Conservation (phyloP, 2,797 vertebrate genomes). For the Sebastolobus alascanus region DNA sequence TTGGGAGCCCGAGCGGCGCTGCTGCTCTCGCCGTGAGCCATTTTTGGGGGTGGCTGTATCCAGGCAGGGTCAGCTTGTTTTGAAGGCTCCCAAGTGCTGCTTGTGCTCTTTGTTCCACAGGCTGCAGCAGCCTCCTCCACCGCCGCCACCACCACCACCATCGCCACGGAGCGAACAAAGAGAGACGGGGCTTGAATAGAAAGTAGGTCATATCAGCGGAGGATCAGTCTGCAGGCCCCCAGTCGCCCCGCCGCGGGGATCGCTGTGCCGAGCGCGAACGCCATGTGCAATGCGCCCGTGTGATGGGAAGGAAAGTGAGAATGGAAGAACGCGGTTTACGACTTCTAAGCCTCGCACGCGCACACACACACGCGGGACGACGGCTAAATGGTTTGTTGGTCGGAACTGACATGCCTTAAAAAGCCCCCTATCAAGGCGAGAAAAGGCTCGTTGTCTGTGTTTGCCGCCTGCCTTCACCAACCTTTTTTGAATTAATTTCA, state of each 20-base stretch:
- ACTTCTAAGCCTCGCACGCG: constrained; percentile 5
- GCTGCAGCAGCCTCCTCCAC: constrained; percentile 60
- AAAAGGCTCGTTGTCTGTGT: constrained; percentile 19
- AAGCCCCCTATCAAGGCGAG: neutral
- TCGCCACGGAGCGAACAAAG: constrained; percentile 77
- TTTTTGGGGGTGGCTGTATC: constrained; percentile 55
- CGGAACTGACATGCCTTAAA: constrained; percentile 3
- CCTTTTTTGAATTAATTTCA: constrained; percentile 63
- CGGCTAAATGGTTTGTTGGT: constrained; percentile 18
- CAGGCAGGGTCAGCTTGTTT: constrained; percentile 59
- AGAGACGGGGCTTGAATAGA: constrained; percentile 72
- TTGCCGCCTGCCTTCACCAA: constrained; percentile 10
- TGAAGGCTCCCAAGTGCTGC: constrained; percentile 59
- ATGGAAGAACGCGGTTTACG: constrained; percentile 31
- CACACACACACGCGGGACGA: neutral
- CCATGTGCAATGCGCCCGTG: constrained; percentile 48
- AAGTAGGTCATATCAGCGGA: constrained; percentile 84
- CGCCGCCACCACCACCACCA: neutral
- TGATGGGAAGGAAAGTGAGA: constrained; percentile 47
- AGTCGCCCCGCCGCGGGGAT: constrained; percentile 52
- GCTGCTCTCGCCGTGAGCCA: constrained; percentile 4
- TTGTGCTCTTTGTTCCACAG: constrained; percentile 75
- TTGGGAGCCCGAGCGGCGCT: constrained; percentile 17
- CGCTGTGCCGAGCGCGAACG: constrained; percentile 42
- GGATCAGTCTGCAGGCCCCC: constrained; percentile 71